Base-by-base conservation (phyloP, 2,888 invertebrate species). In the Odontothrips loti region DNA sequence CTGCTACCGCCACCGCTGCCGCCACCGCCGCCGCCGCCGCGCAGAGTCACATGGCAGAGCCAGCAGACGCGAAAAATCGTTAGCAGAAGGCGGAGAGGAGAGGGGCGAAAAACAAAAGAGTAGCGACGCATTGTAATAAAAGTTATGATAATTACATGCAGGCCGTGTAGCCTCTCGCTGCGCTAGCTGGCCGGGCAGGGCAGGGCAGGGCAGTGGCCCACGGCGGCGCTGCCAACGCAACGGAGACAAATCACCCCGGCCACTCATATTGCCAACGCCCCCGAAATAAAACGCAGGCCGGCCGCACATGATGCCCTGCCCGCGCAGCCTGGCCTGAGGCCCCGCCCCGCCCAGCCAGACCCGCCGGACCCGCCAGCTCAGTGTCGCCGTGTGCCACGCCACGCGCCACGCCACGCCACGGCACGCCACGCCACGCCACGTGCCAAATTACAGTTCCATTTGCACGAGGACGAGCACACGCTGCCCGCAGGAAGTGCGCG, bases 71-170 rank as follows among this genome's bases (percentile, higher is more conserved):
- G 68, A 75, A 75, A 75, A 75, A 75, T 75, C 68, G 68, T 75
- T 75, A 75, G 27, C 11, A 27, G n/a, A 58, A 58, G 51, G 51
- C 15, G 51, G 68, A 75, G 68, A 9, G 58, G 17, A 58, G 58
- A 15, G 58, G 68, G 9, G 27, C 58, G 17, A 27, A 12, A 75
- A 75, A 75, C 23, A 75, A 75, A 75, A 75, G 68, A 75, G 68
- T 75, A 75, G 68, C 68, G 68, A 12, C 68, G 68, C 68, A 27
- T 75, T 75, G 68, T 75, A 75, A 75, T 75, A 75, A 75, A 75
- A 75, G 68, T 75, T 75, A 75, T 75, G 68, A 75, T 75, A 75
- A 75, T 75, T 75, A 75, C 23, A 75, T 75, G 68, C 68, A 75
- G 68, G 23, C 68, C 27, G 68, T 58, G 58, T 58, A 20, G 34